Conservation (phyloP, 92 coral and sea anemone genomes). For the Chrysogorgia sp. region DNA sequence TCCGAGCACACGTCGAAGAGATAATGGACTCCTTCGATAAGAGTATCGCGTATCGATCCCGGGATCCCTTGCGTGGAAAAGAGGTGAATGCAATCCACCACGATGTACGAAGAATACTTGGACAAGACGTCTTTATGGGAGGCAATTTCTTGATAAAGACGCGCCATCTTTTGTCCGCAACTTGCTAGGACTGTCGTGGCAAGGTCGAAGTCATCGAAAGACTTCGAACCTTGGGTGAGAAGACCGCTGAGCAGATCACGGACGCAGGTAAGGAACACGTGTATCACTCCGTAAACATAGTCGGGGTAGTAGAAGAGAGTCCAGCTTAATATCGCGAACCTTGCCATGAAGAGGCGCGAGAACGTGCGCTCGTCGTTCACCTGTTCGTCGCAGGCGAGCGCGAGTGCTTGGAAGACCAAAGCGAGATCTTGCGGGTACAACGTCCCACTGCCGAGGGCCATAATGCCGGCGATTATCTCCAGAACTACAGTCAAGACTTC, state of each 20-base stretch:
- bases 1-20: constrained; percentile 81
- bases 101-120: background rate
- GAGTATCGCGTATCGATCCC: constrained; percentile 55
- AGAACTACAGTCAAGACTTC: constrained; percentile 15
- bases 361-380: background rate
- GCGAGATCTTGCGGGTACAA: constrained; percentile 15
- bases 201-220: background rate
- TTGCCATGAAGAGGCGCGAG: constrained; percentile 36
- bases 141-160: constrained; percentile 86
- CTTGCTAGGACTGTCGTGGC: background rate
- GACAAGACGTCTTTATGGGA: constrained; percentile 69
- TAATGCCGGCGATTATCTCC: constrained; percentile 20
- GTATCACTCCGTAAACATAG: constrained; percentile 20
- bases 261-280: constrained; percentile 31
- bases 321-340: constrained; percentile 26
- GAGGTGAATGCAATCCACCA: constrained; percentile 73
- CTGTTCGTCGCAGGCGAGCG: background rate
- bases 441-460: constrained; percentile 25
- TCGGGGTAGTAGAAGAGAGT: constrained; percentile 37
- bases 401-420: constrained; percentile 27
- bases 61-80: constrained; percentile 73
- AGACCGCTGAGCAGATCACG: constrained; percentile 28
- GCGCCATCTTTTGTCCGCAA: constrained; percentile 34
- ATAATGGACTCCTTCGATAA: constrained; percentile 80
- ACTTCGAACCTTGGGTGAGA: constrained; percentile 5